Conservation (phyloP, 2,113 vertebrate genomes). For the Mustela lutreola region DNA sequence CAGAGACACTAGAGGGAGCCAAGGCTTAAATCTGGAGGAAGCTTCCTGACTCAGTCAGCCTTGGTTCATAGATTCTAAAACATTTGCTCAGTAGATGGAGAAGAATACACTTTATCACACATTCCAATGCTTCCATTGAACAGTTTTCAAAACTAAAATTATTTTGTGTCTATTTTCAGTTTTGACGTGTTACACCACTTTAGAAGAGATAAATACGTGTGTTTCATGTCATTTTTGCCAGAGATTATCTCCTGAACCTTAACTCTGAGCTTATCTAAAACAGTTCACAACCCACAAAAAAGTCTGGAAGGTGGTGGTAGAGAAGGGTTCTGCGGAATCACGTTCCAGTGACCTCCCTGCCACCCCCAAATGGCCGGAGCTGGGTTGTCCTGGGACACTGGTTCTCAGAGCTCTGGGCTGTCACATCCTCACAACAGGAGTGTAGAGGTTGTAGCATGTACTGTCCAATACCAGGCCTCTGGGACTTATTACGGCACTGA, state of each 20-base stretch:
- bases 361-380: neutral
- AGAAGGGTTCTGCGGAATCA: neutral
- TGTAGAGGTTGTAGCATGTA: neutral
- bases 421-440: neutral
- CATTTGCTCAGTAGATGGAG: neutral
- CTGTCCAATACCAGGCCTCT: neutral
- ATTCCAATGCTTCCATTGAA: neutral
- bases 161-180: neutral
- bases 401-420: neutral
- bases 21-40: neutral
- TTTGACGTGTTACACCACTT: slow-evolving; percentile 10
- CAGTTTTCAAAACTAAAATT: slow-evolving; percentile 50
- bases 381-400: neutral
- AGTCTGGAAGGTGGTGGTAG: neutral
- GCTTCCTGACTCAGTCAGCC: neutral
- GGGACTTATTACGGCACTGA: neutral
- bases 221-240: neutral
- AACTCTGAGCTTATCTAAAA: neutral
- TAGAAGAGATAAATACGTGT: neutral
- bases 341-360: neutral
- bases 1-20: slow-evolving; percentile 75
- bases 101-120: neutral
- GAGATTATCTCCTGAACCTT: neutral
- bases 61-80: neutral
- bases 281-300: neutral